Evolutionary conservation across 1,140 invertebrate species (phyloP).

Genomic region (Homarus americanus): DNA sequence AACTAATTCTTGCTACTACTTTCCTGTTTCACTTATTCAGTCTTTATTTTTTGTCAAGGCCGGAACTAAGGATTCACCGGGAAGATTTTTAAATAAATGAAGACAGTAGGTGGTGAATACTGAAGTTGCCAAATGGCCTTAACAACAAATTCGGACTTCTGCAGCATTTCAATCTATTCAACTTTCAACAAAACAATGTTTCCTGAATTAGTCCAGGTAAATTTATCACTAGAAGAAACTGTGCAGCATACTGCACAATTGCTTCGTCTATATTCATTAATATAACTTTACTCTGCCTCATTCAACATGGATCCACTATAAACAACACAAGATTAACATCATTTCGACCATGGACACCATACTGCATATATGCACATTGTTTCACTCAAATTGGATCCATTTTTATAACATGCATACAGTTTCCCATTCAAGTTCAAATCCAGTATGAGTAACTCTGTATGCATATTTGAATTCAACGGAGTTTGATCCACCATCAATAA

Average conservation of each 20-base stretch:
- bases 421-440: neutral
- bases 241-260: neutral
- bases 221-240: constrained; percentile 17
- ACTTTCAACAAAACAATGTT: neutral
- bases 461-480: constrained; percentile 6
- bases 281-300: neutral
- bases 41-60: neutral
- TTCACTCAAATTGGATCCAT: constrained; percentile 25
- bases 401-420: constrained; percentile 21
- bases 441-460: constrained; percentile 29
- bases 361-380: constrained; percentile 24
- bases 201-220: constrained; percentile 22
- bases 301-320: constrained; percentile 30
- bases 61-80: neutral
- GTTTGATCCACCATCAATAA: constrained; percentile 35
- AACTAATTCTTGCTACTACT: constrained; percentile 5
- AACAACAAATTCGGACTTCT: neutral
- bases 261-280: neutral
- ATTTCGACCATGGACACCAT: neutral
- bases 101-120: constrained; percentile 1
- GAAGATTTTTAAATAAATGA: constrained; percentile 9
- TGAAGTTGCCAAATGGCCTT: constrained; percentile 22
- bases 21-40: neutral
- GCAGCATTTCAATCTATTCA: neutral
- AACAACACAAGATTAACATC: constrained; percentile 23